Base-by-base conservation (phyloP, 2,888 invertebrate species). In the Strigamia maritima region DNA sequence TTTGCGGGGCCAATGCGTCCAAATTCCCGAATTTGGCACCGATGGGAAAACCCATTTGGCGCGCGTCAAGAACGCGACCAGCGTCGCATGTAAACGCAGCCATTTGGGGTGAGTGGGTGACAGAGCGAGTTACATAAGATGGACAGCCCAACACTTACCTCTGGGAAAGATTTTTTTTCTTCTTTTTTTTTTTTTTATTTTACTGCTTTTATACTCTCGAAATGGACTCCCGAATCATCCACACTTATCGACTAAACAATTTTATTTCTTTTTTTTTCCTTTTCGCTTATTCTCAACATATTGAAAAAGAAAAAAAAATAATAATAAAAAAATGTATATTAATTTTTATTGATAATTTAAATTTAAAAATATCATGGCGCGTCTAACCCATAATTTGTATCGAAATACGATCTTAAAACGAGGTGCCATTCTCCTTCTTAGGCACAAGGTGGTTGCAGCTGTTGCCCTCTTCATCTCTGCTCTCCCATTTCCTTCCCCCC, bases 21-120 rank as follows among this genome's bases (percentile, higher is more conserved):
- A 60, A 78, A 78, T 78, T 54, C 78, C 19, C 78, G 78, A 54
- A 78, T 60, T 78, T 78, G 78, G 60, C 78, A 60, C 19, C 78
- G 19, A 75, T 35, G 75, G 19, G 75, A 75, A 75, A 75, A 75
- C 16, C 75, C 26, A 28, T 75, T 75, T 26, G 19, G 28, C 31
- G 31, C 6, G 31, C 31, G 31, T 31, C 31, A 31, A 31, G 75
- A 31, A 16, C 26, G 75, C 75, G 75, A 75, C 75, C 35, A 19
- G 75, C 22, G 75, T 24, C 26, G 75, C 75, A 75, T 75, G 24
- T 75, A 75, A 75, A 75, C 75, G 35, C 75, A n/a, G 40, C 40
- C 40, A 44, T 44, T 44, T 44, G 12, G 31, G 31, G 40, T 44
- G 16, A 10, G 40, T 44, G 40, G 40, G 40, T 44, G 40, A 44